Base-by-base conservation (phyloP, 2,888 invertebrate genomes). In the Chouioia cunea region DNA sequence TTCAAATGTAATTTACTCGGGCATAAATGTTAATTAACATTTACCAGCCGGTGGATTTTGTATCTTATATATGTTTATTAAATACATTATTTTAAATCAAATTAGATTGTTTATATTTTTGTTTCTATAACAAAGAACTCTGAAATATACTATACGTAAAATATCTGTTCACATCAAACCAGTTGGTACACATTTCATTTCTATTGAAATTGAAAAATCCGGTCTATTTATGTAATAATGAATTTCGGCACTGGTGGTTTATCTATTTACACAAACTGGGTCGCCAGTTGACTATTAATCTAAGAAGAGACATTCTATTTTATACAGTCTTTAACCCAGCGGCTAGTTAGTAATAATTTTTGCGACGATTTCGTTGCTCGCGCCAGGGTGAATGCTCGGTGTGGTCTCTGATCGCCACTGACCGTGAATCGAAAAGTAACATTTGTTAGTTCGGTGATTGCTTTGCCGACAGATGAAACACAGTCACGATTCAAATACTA, bases 251-350 rank as follows among this genome's bases (percentile, higher is more conserved):
- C 27, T 27, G 2, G 27, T 27, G 27, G 27, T 6, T 27, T 27
- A 27, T 54, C 14, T 57, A 65, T 65, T 65, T 57, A 47, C 53
- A 74, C 52, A n/a, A 80, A 79, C 71, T 79, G 59, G 80, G 80
- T 80, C 80, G 65, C 52, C 56, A 18, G 27, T 46, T 6, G 43
- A 54, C 43, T 14, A 48, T 46, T 27, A 46, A 62, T 36, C 16
- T 27, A 10, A 8, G 47, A 15, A n/a, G 8, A 18, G 12, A 36
- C 27, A 20, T 18, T 64, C 20, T 43, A 54, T 47, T 64, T 56
- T 14, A 10, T 10, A 36, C 52, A 0, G 43, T 4, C 20, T n/a
- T n/a, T 15, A 18, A 2, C 14, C 23, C 15, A 36, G 36, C 1
- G 36, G 36, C 1, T 6, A 36, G 36, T 15, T 14, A 3, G 48